phyloP scores from a whole-genome alignment of 2,888 invertebrate species.

The Limnephilus auricula region DNA sequence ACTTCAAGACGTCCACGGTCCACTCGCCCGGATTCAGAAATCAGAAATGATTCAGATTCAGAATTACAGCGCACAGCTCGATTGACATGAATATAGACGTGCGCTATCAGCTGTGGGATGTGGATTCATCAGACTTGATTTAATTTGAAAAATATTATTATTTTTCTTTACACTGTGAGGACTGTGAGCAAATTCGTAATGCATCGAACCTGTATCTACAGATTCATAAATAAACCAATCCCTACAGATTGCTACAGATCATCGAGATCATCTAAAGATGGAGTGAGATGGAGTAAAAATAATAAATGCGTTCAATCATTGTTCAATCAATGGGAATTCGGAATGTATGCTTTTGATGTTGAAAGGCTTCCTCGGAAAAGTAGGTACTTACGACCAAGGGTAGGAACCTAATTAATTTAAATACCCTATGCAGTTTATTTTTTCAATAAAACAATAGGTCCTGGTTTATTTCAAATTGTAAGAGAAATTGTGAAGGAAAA shows the following conservation, averaged over 20 bases:
- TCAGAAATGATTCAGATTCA: neutral
- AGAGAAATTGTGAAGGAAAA: neutral
- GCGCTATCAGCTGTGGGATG: slow-evolving; percentile 10
- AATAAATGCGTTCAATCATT: neutral
- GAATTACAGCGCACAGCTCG: neutral
- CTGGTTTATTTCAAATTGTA: neutral
- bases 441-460: neutral
- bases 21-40: slow-evolving; percentile 6
- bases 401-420: neutral
- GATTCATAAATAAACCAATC: no score
- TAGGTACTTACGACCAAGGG: neutral
- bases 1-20: neutral
- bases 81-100: slow-evolving; percentile 4
- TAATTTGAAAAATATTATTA: neutral
- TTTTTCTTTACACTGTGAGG: no score
- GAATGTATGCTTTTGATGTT: neutral
- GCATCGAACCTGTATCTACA: neutral
- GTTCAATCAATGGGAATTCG: no score
- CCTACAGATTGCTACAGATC: no score
- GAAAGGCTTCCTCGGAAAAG: neutral
- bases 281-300: no score
- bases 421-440: neutral
- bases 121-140: neutral
- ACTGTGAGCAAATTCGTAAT: neutral
- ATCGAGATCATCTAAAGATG: no score